These are phyloP conservation scores for Furcifer pardalis DNA, from an alignment of 2,797 vertebrate species.

Conservation along the genomic window DNA sequence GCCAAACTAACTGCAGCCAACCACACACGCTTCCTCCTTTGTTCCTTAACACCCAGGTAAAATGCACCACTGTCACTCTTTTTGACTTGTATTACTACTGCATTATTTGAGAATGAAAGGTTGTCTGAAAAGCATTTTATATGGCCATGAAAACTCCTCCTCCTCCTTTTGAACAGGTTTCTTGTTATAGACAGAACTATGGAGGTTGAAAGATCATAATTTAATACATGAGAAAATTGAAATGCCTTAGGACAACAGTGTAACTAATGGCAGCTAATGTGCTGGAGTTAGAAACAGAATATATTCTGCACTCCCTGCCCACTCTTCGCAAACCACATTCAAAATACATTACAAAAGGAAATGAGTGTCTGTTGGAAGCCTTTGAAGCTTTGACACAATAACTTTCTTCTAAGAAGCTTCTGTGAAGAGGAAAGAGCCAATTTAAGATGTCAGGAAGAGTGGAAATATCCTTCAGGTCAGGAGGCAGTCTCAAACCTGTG, in stretches of 20 bases:
- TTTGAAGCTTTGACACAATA: conserved; percentile 45
- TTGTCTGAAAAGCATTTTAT: not conserved
- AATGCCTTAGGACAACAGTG: conserved; percentile 16
- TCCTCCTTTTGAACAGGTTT: conserved; percentile 22
- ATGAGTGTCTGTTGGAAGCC: conserved; percentile 56
- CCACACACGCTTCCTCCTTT: not conserved
- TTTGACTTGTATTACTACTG: not conserved
- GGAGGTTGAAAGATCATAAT: conserved; percentile 21
- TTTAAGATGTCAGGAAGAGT: conserved; percentile 33
- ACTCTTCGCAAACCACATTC: conserved; percentile 28
- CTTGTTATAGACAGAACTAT: conserved; percentile 2
- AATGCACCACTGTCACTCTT: not conserved
- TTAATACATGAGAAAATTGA: conserved; percentile 25
- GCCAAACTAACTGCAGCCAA: not conserved
- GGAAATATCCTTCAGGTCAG: conserved; percentile 24
- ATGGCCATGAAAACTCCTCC: not conserved
- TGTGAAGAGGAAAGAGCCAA: conserved; percentile 20
- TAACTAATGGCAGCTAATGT: conserved; percentile 25
- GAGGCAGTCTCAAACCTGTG: conserved; percentile 46
- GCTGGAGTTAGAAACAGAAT: conserved; percentile 27
- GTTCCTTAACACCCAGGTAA: not conserved
- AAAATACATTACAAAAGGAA: conserved; percentile 42
- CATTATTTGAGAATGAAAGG: not conserved
- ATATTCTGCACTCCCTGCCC: conserved; percentile 48
- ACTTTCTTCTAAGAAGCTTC: conserved; percentile 43